Evolutionary conservation across 2,797 vertebrate genomes (phyloP), one percentile per base, ranked within the genome.

Genomic region (Pseudotriccus pelzelni): DNA sequence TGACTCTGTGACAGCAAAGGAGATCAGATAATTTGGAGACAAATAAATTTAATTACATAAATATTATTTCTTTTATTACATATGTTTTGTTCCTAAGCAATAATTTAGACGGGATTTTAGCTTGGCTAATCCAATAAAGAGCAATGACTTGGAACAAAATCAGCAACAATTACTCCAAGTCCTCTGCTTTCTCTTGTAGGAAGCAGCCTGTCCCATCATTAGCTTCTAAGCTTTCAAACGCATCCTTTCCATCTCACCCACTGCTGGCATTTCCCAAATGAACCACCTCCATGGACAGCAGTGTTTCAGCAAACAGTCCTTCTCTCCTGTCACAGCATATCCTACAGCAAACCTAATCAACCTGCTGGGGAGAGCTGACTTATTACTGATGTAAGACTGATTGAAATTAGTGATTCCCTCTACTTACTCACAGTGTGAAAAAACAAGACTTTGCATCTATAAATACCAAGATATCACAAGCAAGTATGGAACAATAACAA

Each of bases 291-390:
- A 2, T 49, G 94, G 93, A 87, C 4, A 93, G 72, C 81, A 96
- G 46, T 76, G 88, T 83, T 97, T 95, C 87, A 85, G 83, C 84
- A 85, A 83, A 86, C 22, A 93, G 53, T 53, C 34, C 18, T 91
- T 79, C 62, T 78, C 84, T 95, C 73, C 95, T 94, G 89, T 50
- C 91, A 94, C 76, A 84, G 89, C 94, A 91, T 59, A 95, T 79
- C 93, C 91, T 81, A 55, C 89, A 85, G 93, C 4, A 17, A 87
- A 93, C 91, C 86, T 94, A 97, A 98, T 98, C 97, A 97, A 64
- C 96, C 93, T 96, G 93, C 97, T 91, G 96, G 81, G 94, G 96
- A 73, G 95, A 96, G 83, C 43, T 89, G 82, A 89, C 86, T 96
- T 88, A 87, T 94, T 93, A 81, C 63, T 34, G 2, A 50, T 64